Base-by-base conservation (phyloP, 1,140 invertebrate species). In the Megalopta genalis region DNA sequence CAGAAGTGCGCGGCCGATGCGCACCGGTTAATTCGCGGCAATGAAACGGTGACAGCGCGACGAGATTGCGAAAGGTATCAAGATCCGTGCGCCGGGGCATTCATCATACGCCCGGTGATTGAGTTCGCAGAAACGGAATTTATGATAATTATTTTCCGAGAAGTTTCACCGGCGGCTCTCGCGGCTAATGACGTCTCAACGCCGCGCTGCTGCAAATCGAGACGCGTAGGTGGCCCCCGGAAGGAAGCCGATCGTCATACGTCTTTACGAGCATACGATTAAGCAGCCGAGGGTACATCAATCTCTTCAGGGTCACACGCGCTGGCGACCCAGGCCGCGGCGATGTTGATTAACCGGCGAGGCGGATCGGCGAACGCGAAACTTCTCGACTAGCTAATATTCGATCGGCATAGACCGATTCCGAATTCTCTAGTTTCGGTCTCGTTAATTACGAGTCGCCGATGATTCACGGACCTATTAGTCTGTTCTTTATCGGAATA, bases 261-360 rank as follows among this genome's bases (percentile, higher is more conserved):
- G 84, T 81, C 83, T 86, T 85, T 85, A 86, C 81, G 75, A 76
- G 66, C 84, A 67, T 65, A 79, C 81, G 79, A 85, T 85, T 85
- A 81, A 64, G 60, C 74, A 60, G 57, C 49, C 54, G 21, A n/a
- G 75, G 62, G 71, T 60, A 72, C 84, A 82, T 85, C 83, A 82
- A 80, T 85, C 84, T 82, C 54, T 69, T 72, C 75, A 70, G 65
- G 76, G 68, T 84, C 82, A 49, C 46, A 4, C 54, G 49, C 39
- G 59, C 77, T 72, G 63, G 80, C 62, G 71, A 69, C 54, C 77
- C 64, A 39, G 68, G 72, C 14, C 52, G 18, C 69, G 49, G 49
- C 25, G 2, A 66, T 10, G 52, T 23, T 72, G 62, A 73, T 79
- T 49, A 72, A 39, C 49, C 46, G 39, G 54, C 14, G 12, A 57